phyloP scores from a whole-genome alignment of 2,888 invertebrate genomes.

The Romanomermis culicivorax region DNA sequence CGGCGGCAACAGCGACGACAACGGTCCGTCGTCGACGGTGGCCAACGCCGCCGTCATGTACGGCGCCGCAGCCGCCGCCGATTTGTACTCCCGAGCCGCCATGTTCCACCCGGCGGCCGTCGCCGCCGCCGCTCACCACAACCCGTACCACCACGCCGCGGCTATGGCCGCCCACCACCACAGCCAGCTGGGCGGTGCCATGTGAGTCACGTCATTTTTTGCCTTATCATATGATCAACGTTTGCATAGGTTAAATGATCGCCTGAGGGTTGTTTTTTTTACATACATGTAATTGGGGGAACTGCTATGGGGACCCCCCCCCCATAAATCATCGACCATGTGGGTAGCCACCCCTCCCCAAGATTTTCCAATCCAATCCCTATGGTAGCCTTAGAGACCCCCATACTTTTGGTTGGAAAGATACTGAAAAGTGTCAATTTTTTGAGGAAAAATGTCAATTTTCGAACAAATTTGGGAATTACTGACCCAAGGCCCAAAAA shows the following conservation, averaged over 20 bases:
- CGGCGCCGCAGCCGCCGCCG: background rate
- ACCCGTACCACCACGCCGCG: conserved; percentile 23
- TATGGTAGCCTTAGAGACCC: no score
- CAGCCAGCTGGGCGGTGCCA: background rate
- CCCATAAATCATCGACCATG: no score
- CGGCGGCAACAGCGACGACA: background rate
- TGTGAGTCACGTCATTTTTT: no score
- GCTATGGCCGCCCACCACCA: conserved; percentile 31
- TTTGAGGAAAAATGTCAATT: no score
- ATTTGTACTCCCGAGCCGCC: background rate
- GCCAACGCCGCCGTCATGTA: background rate
- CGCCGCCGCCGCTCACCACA: conserved; percentile 2
- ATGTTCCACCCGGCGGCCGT: background rate
- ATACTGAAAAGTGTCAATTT: no score
- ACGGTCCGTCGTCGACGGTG: background rate
- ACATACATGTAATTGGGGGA: no score
- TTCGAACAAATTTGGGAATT: no score
- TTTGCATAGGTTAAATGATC: background rate
- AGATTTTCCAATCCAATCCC: no score
- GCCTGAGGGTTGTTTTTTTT: background rate
- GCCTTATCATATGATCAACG: background rate
- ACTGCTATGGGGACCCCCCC: no score
- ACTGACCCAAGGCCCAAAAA: no score
- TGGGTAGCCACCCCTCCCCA: no score
- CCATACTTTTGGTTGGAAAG: no score